Conservation (phyloP, 1,140 invertebrate species). For the Nomia melanderi region DNA sequence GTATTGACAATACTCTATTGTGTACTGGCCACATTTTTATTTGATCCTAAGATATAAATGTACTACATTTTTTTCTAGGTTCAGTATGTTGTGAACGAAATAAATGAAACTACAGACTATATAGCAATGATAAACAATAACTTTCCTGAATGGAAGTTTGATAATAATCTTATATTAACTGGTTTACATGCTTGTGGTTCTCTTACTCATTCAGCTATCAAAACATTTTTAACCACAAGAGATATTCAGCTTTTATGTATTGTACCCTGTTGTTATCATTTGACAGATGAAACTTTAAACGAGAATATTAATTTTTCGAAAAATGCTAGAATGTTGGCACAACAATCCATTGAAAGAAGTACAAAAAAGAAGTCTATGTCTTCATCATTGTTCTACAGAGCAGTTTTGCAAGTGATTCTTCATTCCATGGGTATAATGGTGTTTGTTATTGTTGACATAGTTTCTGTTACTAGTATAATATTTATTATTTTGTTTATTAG, state of each 20-base stretch:
- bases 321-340: conserved; percentile 91
- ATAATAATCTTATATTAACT: conserved; percentile 82
- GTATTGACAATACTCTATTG: conserved; percentile 17
- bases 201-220: conserved; percentile 87
- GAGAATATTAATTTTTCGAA: conserved; percentile 83
- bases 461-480: conserved; percentile 12
- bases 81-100: conserved; percentile 67
- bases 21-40: neutral
- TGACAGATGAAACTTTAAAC: conserved; percentile 86
- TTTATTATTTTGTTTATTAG: conserved; percentile 62
- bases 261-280: conserved; percentile 95
- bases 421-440: conserved; percentile 67
- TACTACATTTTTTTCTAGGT: conserved; percentile 63
- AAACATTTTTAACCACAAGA: conserved; percentile 85
- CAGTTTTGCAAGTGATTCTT: conserved; percentile 86
- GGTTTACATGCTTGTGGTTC: conserved; percentile 96
- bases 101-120: conserved; percentile 80
- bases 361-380: conserved; percentile 82
- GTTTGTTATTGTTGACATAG: conserved; percentile 57
- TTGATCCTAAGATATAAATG: conserved; percentile 2
- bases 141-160: conserved; percentile 74
- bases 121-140: conserved; percentile 76
- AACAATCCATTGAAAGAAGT: conserved; percentile 88
- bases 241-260: conserved; percentile 86
- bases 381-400: conserved; percentile 86